phyloP scores from a whole-genome alignment of 64 coral and sea anemone species.

The Actinia equina region DNA sequence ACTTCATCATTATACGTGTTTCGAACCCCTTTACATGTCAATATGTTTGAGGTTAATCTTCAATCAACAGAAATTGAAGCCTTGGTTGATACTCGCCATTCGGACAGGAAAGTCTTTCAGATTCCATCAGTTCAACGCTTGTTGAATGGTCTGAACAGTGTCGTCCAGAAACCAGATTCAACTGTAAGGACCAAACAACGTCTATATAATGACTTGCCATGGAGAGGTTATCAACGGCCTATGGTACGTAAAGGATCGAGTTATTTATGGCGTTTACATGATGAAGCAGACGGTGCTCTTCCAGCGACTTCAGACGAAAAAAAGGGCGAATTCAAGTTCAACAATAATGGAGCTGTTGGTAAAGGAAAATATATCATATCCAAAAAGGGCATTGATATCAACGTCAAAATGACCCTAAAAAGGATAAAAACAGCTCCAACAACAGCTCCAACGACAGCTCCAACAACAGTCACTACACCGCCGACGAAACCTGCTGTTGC shows the following conservation, averaged over 20 bases:
- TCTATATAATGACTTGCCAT: neutral
- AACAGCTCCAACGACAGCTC: neutral
- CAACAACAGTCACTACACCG: neutral
- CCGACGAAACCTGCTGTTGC: neutral
- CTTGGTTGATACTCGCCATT: neutral
- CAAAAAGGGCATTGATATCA: conserved; percentile 1
- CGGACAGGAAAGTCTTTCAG: neutral
- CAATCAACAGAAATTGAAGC: neutral
- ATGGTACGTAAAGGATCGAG: neutral
- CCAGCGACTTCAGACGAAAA: neutral
- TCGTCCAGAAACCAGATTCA: neutral
- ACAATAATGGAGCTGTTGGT: neutral
- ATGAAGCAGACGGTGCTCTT: neutral
- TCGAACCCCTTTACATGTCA: too few species aligned
- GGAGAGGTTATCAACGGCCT: neutral
- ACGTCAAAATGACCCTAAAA: neutral
- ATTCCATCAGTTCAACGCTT: neutral
- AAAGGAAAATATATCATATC: neutral
- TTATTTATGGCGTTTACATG: neutral
- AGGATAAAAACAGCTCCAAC: neutral
- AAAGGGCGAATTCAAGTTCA: conserved; percentile 2
- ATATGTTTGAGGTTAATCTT: neutral
- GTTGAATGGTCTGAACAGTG: neutral
- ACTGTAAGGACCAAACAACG: neutral
- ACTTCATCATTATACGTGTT: too few species aligned